A percentile compares a stretch with the other conserved stretches of the same genome.
Evolutionary conservation across 2,113 vertebrate genomes (phyloP).

Genomic region (Phylloscopus trochilus): DNA sequence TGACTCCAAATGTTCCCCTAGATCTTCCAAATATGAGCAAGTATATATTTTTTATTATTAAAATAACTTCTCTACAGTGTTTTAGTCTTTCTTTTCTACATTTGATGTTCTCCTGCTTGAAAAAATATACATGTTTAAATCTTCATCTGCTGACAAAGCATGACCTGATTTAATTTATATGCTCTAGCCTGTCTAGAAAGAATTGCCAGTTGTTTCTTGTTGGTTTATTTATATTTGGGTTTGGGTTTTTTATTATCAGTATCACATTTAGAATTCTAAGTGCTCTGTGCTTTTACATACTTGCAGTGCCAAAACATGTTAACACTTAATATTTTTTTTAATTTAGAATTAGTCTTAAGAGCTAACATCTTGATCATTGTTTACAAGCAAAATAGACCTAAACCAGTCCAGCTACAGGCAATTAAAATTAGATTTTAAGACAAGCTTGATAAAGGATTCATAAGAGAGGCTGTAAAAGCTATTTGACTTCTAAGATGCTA

Average conservation of each 20-base stretch:
- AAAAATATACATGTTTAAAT: background rate
- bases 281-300: background rate
- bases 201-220: background rate
- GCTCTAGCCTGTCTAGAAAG: background rate
- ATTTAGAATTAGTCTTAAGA: background rate
- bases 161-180: background rate
- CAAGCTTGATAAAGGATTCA: background rate
- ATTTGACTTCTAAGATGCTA: background rate
- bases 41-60: background rate
- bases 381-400: constrained; percentile 9
- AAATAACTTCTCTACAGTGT: background rate
- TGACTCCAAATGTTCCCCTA: background rate
- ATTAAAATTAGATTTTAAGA: constrained; percentile 16
- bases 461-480: background rate
- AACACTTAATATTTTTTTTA: background rate
- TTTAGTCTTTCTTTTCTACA: background rate
- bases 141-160: background rate
- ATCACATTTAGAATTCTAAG: background rate
- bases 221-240: background rate
- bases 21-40: background rate
- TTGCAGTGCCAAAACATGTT: background rate
- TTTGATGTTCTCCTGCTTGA: background rate
- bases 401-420: background rate
- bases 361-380: background rate
- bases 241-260: background rate